Evolutionary conservation across 2,113 vertebrate species (phyloP), one percentile per base, ranked within the genome.

Genomic region (Coptodon bakossiorum): DNA sequence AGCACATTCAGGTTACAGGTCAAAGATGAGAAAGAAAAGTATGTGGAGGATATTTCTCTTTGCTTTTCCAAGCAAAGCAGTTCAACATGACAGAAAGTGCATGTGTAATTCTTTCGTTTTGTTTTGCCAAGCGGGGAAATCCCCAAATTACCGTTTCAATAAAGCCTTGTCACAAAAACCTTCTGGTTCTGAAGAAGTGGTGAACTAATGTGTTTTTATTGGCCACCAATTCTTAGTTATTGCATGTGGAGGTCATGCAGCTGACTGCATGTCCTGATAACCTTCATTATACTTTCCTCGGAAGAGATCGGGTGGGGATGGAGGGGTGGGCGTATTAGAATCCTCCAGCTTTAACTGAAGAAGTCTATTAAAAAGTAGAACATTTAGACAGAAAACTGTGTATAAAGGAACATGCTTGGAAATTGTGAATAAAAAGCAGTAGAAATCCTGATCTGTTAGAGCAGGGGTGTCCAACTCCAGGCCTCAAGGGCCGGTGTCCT

Each of bases 221-320:
- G 45, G 27, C 4, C 16, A 50, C 17, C 6, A 50, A 10, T n/a
- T 78, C 24, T 4, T 13, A 78, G 71, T 50, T 4, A 78, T 31
- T 78, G 43, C 24, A 50, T 1, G 16, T 31, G 43, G 43, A 78
- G 43, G 43, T 50, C 43, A n/a, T 78, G 43, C 43, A 78, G 24
- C 6, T 78, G 38, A 43, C 50, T n/a, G 50, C 17, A n/a, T 27
- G 29, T 10, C 43, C 71, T 50, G 24, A 6, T 27, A 48, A 19
- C 45, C 24, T 78, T 48, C 71, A 50, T 78, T 29, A 31, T 19
- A 50, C 14, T 19, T 48, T 6, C 71, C 24, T 78, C 0, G 3
- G 45, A 76, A 29, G 24, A 5, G 24, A 29, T 48, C 3, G 2
- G 14, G 40, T 76, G 71, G 9, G 9, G 68, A 40, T 0, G 40